phyloP scores from a whole-genome alignment of 1,140 invertebrate species.

The Polypedilum pembai region DNA sequence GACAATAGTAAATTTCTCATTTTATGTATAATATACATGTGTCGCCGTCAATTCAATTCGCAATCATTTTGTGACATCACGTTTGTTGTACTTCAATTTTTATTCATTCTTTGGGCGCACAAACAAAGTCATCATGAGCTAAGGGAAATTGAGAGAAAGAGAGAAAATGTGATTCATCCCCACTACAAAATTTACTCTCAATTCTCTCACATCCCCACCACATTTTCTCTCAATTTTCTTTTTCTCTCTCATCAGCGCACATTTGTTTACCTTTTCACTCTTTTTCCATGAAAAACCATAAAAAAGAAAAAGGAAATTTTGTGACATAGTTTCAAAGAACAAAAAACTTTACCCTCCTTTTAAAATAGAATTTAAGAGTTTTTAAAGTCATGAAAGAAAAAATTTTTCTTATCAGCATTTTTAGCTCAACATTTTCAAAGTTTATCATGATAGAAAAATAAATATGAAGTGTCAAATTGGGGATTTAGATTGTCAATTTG shows the following conservation, averaged over 20 bases:
- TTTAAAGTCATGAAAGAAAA: not conserved
- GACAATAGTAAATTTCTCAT: constrained; percentile 18
- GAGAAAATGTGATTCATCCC: not conserved
- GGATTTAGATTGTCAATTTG: no score
- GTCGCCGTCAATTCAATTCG: constrained; percentile 15
- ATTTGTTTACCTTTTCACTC: not conserved
- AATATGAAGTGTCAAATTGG: no score
- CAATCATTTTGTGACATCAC: constrained; percentile 11
- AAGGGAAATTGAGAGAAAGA: not conserved
- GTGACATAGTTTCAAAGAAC: constrained; percentile 5
- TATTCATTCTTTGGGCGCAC: not conserved
- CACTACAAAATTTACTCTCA: not conserved
- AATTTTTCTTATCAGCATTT: no score
- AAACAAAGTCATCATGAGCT: no score
- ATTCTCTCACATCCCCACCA: not conserved
- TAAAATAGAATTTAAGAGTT: not conserved
- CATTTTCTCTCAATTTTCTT: not conserved
- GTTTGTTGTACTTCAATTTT: constrained; percentile 7
- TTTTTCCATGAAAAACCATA: not conserved
- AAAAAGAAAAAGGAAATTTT: not conserved
- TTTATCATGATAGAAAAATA: no score
- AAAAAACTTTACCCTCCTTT: not conserved
- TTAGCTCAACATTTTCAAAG: no score
- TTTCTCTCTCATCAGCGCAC: not conserved
- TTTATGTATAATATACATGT: constrained; percentile 14